Conservation (phyloP, 2,113 vertebrate species). For the Atractosteus spatula region DNA sequence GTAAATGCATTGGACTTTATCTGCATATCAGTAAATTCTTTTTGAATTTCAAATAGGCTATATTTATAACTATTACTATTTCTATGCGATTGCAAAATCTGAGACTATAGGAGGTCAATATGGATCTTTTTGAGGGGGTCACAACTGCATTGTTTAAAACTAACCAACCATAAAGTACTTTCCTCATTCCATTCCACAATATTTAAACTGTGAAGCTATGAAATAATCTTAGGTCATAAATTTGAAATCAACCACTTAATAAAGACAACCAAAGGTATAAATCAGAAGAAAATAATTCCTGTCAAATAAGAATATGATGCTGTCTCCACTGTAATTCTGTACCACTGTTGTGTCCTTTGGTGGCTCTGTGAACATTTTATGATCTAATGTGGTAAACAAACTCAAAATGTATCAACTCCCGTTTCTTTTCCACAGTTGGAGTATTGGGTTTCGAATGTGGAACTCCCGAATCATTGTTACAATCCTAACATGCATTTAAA, state of each 20-base stretch:
- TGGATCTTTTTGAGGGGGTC: too few species aligned
- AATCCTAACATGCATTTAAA: background rate
- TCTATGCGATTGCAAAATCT: too few species aligned
- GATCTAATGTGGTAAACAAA: background rate
- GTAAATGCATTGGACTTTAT: too few species aligned
- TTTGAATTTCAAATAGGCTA: too few species aligned
- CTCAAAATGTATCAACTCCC: background rate
- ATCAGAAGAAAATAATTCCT: background rate
- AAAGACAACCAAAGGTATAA: background rate
- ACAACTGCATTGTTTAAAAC: too few species aligned
- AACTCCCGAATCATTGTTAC: background rate
- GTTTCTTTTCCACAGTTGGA: background rate
- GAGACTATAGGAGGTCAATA: too few species aligned
- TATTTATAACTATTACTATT: too few species aligned
- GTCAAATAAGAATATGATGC: background rate
- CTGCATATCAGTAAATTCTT: too few species aligned
- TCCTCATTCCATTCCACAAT: conserved; percentile 5
- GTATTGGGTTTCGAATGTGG: background rate
- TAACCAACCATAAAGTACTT: background rate
- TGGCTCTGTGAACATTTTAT: background rate
- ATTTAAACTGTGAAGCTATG: background rate
- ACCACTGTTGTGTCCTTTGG: background rate
- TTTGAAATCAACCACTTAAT: background rate
- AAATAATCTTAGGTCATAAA: background rate
- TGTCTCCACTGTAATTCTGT: background rate